phyloP scores from a whole-genome alignment of 2,888 invertebrate genomes.

The Orthosia cruda region DNA sequence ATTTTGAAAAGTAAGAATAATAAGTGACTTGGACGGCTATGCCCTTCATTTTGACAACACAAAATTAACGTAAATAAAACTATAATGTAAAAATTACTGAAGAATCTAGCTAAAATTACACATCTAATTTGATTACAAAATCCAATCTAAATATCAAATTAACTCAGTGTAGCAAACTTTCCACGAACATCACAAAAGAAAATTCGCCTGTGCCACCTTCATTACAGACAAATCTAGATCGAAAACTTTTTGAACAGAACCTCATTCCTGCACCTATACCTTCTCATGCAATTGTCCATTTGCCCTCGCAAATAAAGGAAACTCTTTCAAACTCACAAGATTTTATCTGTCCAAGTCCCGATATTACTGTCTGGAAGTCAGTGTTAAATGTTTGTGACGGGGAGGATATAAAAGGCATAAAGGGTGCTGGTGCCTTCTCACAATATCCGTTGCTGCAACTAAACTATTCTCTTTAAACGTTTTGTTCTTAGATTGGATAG shows the following conservation, averaged over 20 bases:
- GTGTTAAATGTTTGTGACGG: slow-evolving; percentile 84
- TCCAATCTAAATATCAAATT: slow-evolving; percentile 39
- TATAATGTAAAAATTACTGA: neutral
- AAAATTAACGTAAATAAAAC: neutral
- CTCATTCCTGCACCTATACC: slow-evolving; percentile 69
- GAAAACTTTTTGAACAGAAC: slow-evolving; percentile 63
- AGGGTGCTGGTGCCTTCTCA: slow-evolving; percentile 71
- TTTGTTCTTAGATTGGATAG: slow-evolving; percentile 68
- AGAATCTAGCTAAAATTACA: neutral
- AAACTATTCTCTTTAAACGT: slow-evolving; percentile 72
- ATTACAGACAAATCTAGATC: slow-evolving; percentile 65
- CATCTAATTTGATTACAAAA: slow-evolving; percentile 17
- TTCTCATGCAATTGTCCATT: slow-evolving; percentile 70
- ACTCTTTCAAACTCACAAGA: slow-evolving; percentile 76
- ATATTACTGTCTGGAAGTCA: slow-evolving; percentile 83
- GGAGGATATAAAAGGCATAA: slow-evolving; percentile 74
- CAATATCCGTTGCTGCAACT: slow-evolving; percentile 76
- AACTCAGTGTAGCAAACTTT: slow-evolving; percentile 27
- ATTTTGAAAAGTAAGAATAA: no score
- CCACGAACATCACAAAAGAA: slow-evolving; percentile 45
- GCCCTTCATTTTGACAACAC: neutral
- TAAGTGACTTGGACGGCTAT: neutral
- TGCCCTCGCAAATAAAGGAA: slow-evolving; percentile 72
- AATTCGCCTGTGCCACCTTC: slow-evolving; percentile 46
- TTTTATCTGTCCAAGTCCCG: slow-evolving; percentile 77